Conservation (phyloP, 2,888 invertebrate genomes). For the Lepidochrysops patricia region DNA sequence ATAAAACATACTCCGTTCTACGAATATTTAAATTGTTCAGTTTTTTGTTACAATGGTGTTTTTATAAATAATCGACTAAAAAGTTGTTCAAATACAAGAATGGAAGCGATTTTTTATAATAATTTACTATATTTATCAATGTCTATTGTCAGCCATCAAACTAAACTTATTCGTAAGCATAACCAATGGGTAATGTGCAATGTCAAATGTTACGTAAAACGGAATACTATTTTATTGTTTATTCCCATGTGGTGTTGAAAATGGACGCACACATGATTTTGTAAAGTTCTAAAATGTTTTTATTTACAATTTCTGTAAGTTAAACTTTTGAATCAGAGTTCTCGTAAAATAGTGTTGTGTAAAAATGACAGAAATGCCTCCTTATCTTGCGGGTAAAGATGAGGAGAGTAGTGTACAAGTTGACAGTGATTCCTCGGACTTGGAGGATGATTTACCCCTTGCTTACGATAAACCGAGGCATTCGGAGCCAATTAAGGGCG, state of each 20-base stretch:
- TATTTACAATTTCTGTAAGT: slow-evolving; percentile 35
- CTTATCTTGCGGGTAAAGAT: slow-evolving; percentile 63
- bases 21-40: too few species aligned
- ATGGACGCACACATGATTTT: slow-evolving; percentile 68
- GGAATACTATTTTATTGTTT: slow-evolving; percentile 46
- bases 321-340: slow-evolving; percentile 39
- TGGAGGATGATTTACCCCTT: slow-evolving; percentile 79
- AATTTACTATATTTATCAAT: too few species aligned
- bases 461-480: slow-evolving; percentile 82
- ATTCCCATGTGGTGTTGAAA: slow-evolving; percentile 67
- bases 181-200: too few species aligned
- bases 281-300: slow-evolving; percentile 59
- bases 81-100: too few species aligned
- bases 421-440: slow-evolving; percentile 61
- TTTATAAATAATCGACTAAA: too few species aligned
- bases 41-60: too few species aligned
- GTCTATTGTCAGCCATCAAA: too few species aligned
- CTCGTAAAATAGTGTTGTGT: slow-evolving; percentile 43
- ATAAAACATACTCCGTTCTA: too few species aligned
- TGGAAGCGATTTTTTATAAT: too few species aligned
- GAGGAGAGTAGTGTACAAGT: slow-evolving; percentile 58
- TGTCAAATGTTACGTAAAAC: slow-evolving; percentile 26
- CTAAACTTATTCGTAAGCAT: too few species aligned
- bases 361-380: slow-evolving; percentile 73
- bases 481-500: slow-evolving; percentile 58